Base-by-base conservation (phyloP, 2,797 vertebrate genomes). In the Sebastiscus albofasciatus region DNA sequence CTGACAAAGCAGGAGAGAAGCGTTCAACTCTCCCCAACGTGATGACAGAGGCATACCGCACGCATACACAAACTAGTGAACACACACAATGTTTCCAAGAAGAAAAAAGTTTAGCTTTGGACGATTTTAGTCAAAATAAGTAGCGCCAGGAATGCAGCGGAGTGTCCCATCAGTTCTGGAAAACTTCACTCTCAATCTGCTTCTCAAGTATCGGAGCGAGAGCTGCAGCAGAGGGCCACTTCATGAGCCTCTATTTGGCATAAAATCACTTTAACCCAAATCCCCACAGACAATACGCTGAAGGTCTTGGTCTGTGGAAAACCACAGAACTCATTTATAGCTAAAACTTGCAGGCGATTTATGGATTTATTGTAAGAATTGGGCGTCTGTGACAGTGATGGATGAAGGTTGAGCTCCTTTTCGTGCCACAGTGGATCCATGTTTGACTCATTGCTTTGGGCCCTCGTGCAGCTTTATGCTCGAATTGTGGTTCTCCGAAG, bases 121-220 rank as follows among this genome's bases (percentile, higher is more conserved):
- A 46, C 26, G 9, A 26, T 80, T 81, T 81, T 6, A 54, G 79
- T 82, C 70, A 84, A 89, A 89, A 89, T 67, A 79, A 67, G 81
- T 82, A 88, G 81, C 16, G 6, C 33, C 64, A 72, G 75, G 68
- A 86, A 83, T 82, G 71, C 13, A 52, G 39, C 11, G 0, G 6
- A 75, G 76, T 52, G 33, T 65, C 52, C 8, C 62, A 58, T 79
- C 71, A 29, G 64, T 20, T 81, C 82, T 87, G 80, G 69, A 85
- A 72, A 83, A 39, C 61, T 56, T 79, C 42, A 27, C 60, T 77
- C 70, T 67, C 2, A 60, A 61, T 42, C 29, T 72, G 34, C 65
- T 74, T 83, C 62, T 80, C 67, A 67, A 42, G 55, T 67, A 27
- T 79, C 67, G 27, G 16, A 62, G 56, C 10, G 0, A 75, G n/a